Base-by-base conservation (phyloP, 2,113 vertebrate genomes). In the Triplophysa rosa region DNA sequence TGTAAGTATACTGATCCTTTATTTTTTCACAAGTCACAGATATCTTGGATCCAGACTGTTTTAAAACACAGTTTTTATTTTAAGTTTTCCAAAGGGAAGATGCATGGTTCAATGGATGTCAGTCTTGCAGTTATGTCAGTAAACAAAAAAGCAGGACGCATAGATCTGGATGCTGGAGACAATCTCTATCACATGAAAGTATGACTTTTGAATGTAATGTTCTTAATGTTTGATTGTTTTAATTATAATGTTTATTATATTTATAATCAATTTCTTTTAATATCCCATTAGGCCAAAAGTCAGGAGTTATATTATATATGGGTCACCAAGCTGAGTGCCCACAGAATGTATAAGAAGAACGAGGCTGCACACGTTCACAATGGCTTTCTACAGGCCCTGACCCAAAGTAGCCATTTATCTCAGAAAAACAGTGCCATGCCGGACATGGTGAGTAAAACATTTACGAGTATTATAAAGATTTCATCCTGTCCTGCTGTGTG, bases 161-260 rank as follows among this genome's bases (percentile, higher is more conserved):
- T 98, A 0, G 96, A 98, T 83, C 90, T 98, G 82, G 97, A 99
- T 80, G 95, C 95, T 0, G 97, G 97, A 85, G 94, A 99, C 86
- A 96, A 93, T 87, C 94, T 98, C 54, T 98, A 96, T 88, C 97
- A 99, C 89, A 91, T 98, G 66, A 97, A 96, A 95, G 97, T 94
- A 80, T 81, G 33, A 42, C 3, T 1, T 23, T 66, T 68, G 3
- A 37, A 52, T 33, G n/a, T 1, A 37, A 37, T 37, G 33, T 37
- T 37, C 33, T 37, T 37, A 37, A 2, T 80, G 12, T 0, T 33
- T 58, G 16, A 8, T 45, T 45, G 10, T 42, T 47, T 24, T 61
- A 14, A 11, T 49, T 49, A 3, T 7, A 11, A 49, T 49, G 11
- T 49, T 49, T 49, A 49, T 49, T 12, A 37, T 37, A 37, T 37